Base-by-base conservation (phyloP, 2,888 invertebrate species). In the Agrochola macilenta region DNA sequence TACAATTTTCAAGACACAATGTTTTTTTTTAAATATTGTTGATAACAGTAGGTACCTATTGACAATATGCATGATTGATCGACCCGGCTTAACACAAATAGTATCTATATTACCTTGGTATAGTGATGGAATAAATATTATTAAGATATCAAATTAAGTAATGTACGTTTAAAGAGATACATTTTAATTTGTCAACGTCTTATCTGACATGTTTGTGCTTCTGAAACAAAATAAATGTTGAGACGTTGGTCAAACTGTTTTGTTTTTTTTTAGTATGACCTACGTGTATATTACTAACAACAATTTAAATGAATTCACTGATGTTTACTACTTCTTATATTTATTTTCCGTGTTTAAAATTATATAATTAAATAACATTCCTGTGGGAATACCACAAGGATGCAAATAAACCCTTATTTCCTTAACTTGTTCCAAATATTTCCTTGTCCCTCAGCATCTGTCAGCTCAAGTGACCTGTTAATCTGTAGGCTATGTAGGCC, bases 61-160 rank as follows among this genome's bases (percentile, higher is more conserved):
- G 52, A 69, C 65, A 65, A 69, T n/a, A 65, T 71, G 20, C 23
- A 58, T 71, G 75, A 79, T 83, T 69, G 49, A 83, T 76, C 23
- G 57, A 54, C 26, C n/a, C 30, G 39, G 23, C 20, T 64, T 12
- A 58, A 78, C n/a, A 76, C 30, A 58, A 68, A 61, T 52, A 49
- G 26, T 71, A 65, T 64, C 43, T 75, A 63, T 35, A 46, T 68
- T 74, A 72, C 80, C 80, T 83, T 82, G 57, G 17, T 83, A 74
- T 70, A 46, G 26, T 69, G 65, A 80, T 72, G 70, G 46, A 65
- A 80, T 69, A 60, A 54, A 79, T 9, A 72, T 61, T 57, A 83
- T 63, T 69, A 79, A 65, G 52, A 58, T 68, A 74, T 52, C 49
- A 8, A 69, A 63, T 70, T 57, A 66, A 82, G 49, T 82, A 70